A percentile compares a stretch with the other conserved stretches of the same genome.
Evolutionary conservation across 2,797 vertebrate species (phyloP).

Genomic region (Coracias cyanogaster): DNA sequence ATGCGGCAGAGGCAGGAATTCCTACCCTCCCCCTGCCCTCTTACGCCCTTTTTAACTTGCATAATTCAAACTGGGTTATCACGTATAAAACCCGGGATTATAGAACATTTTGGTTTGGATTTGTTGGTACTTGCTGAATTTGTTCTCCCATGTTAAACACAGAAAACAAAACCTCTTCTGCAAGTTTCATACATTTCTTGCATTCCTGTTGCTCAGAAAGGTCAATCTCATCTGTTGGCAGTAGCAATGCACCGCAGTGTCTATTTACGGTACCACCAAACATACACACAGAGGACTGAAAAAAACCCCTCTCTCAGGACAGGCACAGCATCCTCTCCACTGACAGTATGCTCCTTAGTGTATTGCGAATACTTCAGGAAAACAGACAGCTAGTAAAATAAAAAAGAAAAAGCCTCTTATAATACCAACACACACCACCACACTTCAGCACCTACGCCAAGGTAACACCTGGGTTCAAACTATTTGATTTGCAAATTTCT

Average conservation of each 20-base stretch:
- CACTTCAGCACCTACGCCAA: neutral
- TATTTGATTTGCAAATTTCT: neutral
- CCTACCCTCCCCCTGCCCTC: neutral
- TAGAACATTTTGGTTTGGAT: neutral
- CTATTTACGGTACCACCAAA: neutral
- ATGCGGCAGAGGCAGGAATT: conserved; percentile 3
- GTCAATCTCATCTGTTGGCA: neutral
- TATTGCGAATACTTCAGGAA: neutral
- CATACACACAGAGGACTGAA: neutral
- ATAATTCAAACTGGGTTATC: neutral
- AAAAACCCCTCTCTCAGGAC: neutral
- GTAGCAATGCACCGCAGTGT: neutral
- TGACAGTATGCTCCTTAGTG: neutral
- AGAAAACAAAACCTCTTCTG: neutral
- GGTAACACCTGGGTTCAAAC: neutral
- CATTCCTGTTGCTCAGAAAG: neutral
- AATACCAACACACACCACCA: rapidly evolving
- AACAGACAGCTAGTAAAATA: neutral
- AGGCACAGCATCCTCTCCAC: neutral
- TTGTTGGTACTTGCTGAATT: neutral
- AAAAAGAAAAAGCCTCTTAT: neutral
- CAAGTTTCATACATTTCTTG: neutral
- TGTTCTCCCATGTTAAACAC: neutral
- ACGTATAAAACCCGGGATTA: neutral
- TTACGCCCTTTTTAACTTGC: neutral